Evolutionary conservation across 1,140 invertebrate genomes (phyloP).

Genomic region (Aphaenogaster rudis): DNA sequence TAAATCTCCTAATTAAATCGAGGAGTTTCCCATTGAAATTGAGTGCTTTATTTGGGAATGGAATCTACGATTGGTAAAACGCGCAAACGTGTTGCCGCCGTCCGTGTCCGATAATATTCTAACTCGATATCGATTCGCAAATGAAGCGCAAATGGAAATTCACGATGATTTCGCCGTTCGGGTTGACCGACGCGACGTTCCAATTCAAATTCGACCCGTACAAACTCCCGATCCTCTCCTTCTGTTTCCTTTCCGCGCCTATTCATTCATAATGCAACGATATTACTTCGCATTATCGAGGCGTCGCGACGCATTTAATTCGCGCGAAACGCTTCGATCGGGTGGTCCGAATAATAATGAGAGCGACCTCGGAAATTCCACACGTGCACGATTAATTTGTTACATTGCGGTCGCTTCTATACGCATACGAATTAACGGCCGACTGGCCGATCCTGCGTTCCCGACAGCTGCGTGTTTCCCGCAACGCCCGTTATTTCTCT

Average conservation of each 20-base stretch:
- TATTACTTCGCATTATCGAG: constrained; percentile 32
- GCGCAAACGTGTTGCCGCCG: neutral
- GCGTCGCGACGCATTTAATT: constrained; percentile 30
- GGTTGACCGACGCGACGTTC: constrained; percentile 17
- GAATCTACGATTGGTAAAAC: neutral
- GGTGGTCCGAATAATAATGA: constrained; percentile 56
- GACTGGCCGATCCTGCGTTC: constrained; percentile 18
- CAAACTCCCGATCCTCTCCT: neutral
- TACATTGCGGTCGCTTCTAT: constrained; percentile 10
- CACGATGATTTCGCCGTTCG: neutral
- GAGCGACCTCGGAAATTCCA: constrained; percentile 5
- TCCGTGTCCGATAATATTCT: constrained; percentile 23
- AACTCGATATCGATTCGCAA: neutral
- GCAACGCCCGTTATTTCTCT: constrained; percentile 1
- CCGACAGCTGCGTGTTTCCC: constrained; percentile 38
- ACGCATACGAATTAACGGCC: constrained; percentile 13
- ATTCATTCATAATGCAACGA: constrained; percentile 23
- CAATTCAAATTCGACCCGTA: constrained; percentile 10
- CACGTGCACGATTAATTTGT: constrained; percentile 49
- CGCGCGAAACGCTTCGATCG: constrained; percentile 32
- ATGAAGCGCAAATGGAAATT: constrained; percentile 8
- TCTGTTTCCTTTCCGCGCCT: neutral
- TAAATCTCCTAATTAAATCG: neutral
- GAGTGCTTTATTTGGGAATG: neutral
- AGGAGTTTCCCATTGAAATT: neutral